Percentiles rank a stretch among this genome's conserved stretches.
Conservation (phyloP, 37 sponge, comb jelly and placozoan genomes). For the Diacarnus erythraeanus region DNA sequence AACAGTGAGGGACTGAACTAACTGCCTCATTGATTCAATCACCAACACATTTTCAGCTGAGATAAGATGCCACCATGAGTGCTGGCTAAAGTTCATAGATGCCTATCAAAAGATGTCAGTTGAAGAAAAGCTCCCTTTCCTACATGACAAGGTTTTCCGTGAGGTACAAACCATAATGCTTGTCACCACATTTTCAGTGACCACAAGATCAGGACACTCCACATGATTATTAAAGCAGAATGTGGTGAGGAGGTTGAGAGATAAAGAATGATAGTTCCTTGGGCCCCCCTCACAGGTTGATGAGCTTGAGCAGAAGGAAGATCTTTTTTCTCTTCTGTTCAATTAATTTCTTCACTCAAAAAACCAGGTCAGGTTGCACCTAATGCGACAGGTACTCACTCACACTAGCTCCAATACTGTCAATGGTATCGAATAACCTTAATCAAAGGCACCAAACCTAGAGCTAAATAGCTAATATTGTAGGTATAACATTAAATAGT, state of each 20-base stretch:
- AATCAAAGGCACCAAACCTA: too few species aligned
- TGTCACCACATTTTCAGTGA: not conserved
- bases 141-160: not conserved
- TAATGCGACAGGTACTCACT: not conserved
- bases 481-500: too few species aligned
- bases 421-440: too few species aligned
- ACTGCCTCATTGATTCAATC: slow-evolving; percentile 8
- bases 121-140: not conserved
- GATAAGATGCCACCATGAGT: slow-evolving; percentile 5
- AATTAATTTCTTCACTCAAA: not conserved
- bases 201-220: not conserved
- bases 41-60: slow-evolving; percentile 1
- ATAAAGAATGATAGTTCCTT: not conserved
- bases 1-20: not conserved
- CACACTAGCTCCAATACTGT: slow-evolving; percentile 3
- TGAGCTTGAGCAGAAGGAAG: not conserved
- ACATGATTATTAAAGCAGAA: not conserved
- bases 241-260: not conserved
- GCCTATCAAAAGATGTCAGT: not conserved
- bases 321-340: not conserved
- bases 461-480: too few species aligned
- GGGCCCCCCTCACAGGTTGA: slow-evolving; percentile 2
- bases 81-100: not conserved
- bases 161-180: slow-evolving; percentile 1
- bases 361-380: not conserved